These are phyloP conservation scores for Drosophila falleni DNA, from an alignment of 2,888 invertebrate genomes.

Conservation along the genomic window DNA sequence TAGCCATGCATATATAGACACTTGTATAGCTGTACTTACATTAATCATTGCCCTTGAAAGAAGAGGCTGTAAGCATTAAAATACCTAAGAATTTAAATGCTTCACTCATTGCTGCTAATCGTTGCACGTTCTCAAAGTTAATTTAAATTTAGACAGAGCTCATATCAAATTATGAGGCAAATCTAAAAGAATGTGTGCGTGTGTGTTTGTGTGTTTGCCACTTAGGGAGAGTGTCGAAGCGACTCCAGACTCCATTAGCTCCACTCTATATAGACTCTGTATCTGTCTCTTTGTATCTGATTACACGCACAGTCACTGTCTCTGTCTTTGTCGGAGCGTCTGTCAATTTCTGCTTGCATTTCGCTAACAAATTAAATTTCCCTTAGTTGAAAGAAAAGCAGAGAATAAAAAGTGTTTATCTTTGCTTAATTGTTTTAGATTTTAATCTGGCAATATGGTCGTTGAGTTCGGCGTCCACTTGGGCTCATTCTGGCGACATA, in stretches of 20 bases:
- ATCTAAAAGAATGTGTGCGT: background rate
- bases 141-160: conserved; percentile 73
- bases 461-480: conserved; percentile 11
- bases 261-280: conserved; percentile 7
- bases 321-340: conserved; percentile 10
- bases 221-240: conserved; percentile 46
- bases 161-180: conserved; percentile 64
- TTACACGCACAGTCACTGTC: conserved; percentile 7
- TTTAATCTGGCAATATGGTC: conserved; percentile 71
- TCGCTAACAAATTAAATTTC: conserved; percentile 41
- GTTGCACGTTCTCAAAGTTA: conserved; percentile 46
- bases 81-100: conserved; percentile 65
- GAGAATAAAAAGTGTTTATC: conserved; percentile 58
- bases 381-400: conserved; percentile 14
- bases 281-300: background rate
- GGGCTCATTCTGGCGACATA: conserved; percentile 55
- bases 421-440: conserved; percentile 79
- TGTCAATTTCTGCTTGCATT: conserved; percentile 27
- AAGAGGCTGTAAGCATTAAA: conserved; percentile 28
- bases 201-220: conserved; percentile 24
- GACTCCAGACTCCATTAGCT: conserved; percentile 33
- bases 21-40: conserved; percentile 39
- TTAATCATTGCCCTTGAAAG: conserved; percentile 59
- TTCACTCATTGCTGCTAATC: conserved; percentile 76
- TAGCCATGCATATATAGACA: conserved; percentile 17